Conservation (phyloP, 2,113 vertebrate species). For the Eurypyga helias region DNA sequence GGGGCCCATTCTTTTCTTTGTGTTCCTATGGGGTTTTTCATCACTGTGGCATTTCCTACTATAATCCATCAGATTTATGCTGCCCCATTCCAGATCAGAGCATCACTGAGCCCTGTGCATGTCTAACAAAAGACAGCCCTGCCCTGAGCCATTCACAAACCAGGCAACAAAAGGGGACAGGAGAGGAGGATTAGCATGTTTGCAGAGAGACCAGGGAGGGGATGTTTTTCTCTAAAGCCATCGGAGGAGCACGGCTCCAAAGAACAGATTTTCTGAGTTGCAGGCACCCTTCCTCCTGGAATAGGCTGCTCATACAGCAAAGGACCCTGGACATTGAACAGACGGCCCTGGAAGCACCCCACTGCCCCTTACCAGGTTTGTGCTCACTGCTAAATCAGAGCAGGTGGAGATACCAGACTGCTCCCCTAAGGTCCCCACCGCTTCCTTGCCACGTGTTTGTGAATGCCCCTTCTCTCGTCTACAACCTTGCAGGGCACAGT, state of each 20-base stretch:
- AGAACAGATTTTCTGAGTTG: background rate
- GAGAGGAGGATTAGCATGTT: background rate
- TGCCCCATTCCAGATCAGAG: background rate
- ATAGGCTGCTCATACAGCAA: background rate
- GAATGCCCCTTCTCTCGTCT: background rate
- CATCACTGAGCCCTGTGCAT: background rate
- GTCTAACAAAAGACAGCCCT: constrained; percentile 25
- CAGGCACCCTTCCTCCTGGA: background rate
- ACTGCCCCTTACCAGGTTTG: background rate
- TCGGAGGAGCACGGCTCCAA: background rate
- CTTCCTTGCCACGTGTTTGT: background rate
- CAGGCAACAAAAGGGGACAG: background rate
- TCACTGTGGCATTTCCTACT: constrained; percentile 42
- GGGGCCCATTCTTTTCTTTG: background rate
- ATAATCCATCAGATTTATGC: constrained; percentile 48
- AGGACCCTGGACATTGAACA: background rate
- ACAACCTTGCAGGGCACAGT: background rate
- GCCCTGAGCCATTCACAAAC: background rate
- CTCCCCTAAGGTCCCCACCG: background rate
- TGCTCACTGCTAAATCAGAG: background rate
- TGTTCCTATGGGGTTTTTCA: constrained; percentile 17
- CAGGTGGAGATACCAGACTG: background rate
- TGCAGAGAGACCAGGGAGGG: background rate
- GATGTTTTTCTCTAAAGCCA: background rate
- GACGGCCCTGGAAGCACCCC: background rate